Evolutionary conservation across 2,888 invertebrate genomes (phyloP).

Genomic region (Agelastica alni): DNA sequence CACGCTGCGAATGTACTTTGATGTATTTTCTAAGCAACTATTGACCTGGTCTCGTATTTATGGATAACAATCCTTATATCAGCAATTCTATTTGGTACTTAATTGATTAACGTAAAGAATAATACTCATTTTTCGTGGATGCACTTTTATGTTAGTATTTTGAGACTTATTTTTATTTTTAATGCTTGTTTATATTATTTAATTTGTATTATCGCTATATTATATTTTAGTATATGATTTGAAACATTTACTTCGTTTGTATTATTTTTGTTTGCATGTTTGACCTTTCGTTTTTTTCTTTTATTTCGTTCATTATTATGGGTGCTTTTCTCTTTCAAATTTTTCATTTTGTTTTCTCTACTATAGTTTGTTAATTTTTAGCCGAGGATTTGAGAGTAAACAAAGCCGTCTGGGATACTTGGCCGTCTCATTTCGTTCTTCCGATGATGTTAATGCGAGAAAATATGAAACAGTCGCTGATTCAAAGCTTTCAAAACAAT

Average conservation of each 20-base stretch:
- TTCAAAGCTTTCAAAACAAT: constrained; percentile 45
- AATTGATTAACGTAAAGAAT: too few species aligned
- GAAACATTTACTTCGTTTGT: not conserved
- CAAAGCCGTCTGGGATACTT: constrained; percentile 69
- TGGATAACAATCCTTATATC: too few species aligned
- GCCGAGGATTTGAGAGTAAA: constrained; percentile 72
- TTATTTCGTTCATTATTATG: constrained; percentile 1
- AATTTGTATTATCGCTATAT: constrained; percentile 2
- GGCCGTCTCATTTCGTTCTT: constrained; percentile 76
- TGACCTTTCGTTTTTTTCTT: not conserved
- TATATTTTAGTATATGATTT: constrained; percentile 8
- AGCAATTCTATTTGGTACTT: too few species aligned
- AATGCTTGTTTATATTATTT: not conserved
- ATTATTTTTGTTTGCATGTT: constrained; percentile 18
- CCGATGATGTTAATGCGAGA: constrained; percentile 68
- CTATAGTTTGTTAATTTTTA: constrained; percentile 51
- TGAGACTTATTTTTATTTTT: too few species aligned
- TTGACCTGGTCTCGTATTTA: too few species aligned
- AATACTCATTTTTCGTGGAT: not conserved
- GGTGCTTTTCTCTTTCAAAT: not conserved
- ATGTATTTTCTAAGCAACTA: too few species aligned
- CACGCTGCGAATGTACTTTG: too few species aligned
- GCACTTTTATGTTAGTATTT: not conserved
- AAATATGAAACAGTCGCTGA: constrained; percentile 55
- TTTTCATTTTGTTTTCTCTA: too few species aligned